Percentiles rank a stretch among this genome's conserved stretches.
These are phyloP conservation scores for Sturmia bella DNA, from an alignment of 2,888 invertebrate species.

Conservation along the genomic window DNA sequence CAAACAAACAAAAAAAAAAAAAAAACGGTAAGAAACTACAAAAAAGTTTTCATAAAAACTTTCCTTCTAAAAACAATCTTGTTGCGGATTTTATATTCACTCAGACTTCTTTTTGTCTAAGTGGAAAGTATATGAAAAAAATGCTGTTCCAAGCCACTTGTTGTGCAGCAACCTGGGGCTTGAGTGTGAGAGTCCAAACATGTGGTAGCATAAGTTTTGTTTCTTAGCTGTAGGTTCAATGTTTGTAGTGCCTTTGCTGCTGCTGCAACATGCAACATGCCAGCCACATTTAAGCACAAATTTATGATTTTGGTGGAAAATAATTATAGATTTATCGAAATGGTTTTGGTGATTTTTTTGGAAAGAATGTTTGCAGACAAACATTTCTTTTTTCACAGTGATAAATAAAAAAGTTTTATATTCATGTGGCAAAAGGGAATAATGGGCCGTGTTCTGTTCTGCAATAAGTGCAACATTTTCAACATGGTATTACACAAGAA, in stretches of 20 bases:
- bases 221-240: neutral
- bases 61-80: conserved; percentile 47
- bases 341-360: neutral
- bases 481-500: no score
- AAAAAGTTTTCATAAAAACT: conserved; percentile 30
- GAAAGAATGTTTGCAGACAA: no score
- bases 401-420: no score
- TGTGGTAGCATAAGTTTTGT: neutral
- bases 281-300: conserved; percentile 38
- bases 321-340: conserved; percentile 24
- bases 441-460: no score
- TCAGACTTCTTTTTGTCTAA: conserved; percentile 14
- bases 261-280: conserved; percentile 16
- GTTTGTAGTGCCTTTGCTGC: neutral
- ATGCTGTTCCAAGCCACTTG: conserved; percentile 57
- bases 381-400: no score
- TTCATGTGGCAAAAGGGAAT: no score
- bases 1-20: no score
- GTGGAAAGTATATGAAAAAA: conserved; percentile 15
- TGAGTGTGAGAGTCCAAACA: neutral
- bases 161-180: conserved; percentile 50
- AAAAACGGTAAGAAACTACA: conserved; percentile 37
- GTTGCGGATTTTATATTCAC: conserved; percentile 24
- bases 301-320: conserved; percentile 31
- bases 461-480: no score